Conservation (phyloP, 2,797 vertebrate genomes). For the Lagodon rhomboides region DNA sequence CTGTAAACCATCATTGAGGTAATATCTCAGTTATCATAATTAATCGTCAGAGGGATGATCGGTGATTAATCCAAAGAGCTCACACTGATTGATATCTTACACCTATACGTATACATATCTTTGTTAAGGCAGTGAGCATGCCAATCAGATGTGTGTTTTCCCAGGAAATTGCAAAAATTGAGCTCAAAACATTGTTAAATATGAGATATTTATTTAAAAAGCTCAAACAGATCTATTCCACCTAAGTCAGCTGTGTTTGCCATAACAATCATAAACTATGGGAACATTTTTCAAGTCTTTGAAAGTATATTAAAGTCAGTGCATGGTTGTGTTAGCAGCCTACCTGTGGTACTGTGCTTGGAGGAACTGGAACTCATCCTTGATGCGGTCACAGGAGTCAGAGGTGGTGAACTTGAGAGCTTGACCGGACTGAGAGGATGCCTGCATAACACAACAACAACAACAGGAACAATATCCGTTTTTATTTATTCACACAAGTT, state of each 20-base stretch:
- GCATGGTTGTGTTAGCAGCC: not conserved
- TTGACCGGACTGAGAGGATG: conserved; percentile 96
- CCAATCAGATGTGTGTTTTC: not conserved
- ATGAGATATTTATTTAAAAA: too few species aligned
- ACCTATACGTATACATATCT: not conserved
- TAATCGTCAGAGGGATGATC: too few species aligned
- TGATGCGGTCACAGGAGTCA: conserved; percentile 98
- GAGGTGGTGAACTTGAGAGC: conserved; percentile 98
- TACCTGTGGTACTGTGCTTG: conserved; percentile 99
- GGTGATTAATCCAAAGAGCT: too few species aligned
- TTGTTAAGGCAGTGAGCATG: too few species aligned
- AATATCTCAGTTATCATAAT: too few species aligned
- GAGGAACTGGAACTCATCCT: conserved; percentile 98
- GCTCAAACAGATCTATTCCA: too few species aligned
- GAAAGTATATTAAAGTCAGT: not conserved
- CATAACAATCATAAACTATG: not conserved
- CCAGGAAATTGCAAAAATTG: not conserved
- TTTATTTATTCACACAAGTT: not conserved
- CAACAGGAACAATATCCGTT: not conserved
- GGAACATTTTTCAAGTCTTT: too few species aligned
- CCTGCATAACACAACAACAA: conserved; percentile 76
- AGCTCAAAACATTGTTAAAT: not conserved
- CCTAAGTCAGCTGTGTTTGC: not conserved
- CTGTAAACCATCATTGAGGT: too few species aligned
- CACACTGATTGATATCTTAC: too few species aligned